Evolutionary conservation across 2,113 vertebrate genomes (phyloP).

Genomic region (Eupsittula cactorum): DNA sequence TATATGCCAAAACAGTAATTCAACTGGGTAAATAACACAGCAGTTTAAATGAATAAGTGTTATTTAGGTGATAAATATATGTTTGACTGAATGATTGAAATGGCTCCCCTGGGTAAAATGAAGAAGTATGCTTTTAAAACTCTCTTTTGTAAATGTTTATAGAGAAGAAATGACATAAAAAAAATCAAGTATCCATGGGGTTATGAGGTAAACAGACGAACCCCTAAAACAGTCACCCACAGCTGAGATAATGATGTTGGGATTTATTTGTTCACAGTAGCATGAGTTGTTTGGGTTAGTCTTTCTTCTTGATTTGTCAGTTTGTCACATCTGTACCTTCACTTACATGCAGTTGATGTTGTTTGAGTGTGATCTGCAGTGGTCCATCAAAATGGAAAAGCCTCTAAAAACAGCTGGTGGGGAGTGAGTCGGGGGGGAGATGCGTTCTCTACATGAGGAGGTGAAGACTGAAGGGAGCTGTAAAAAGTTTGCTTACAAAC

Average conservation of each 20-base stretch:
- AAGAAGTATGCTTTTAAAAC: conserved; percentile 52
- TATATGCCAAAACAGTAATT: conserved; percentile 70
- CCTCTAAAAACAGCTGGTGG: conserved; percentile 39
- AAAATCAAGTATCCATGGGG: background rate
- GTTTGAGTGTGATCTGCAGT: conserved; percentile 11
- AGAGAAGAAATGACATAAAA: background rate
- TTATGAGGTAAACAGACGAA: conserved; percentile 2
- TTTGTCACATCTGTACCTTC: conserved; percentile 5
- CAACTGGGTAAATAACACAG: conserved; percentile 62
- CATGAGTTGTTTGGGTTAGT: background rate
- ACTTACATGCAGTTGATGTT: conserved; percentile 3
- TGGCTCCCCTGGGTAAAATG: conserved; percentile 57
- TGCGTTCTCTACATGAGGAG: background rate
- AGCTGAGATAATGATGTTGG: background rate
- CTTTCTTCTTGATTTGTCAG: conserved; percentile 27
- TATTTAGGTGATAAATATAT: conserved; percentile 68
- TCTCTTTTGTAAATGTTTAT: conserved; percentile 8
- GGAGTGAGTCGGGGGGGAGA: background rate
- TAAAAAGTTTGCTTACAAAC: background rate
- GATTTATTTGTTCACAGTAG: background rate
- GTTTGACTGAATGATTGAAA: conserved; percentile 61
- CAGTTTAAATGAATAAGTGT: conserved; percentile 66
- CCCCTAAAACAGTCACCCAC: background rate
- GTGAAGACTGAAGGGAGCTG: conserved; percentile 12
- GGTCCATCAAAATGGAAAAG: conserved; percentile 15